Evolutionary conservation across 30 jellyfish, hydroid and myxozoan species (phyloP).

Genomic region (Calvadosia cruxmelitensis): DNA sequence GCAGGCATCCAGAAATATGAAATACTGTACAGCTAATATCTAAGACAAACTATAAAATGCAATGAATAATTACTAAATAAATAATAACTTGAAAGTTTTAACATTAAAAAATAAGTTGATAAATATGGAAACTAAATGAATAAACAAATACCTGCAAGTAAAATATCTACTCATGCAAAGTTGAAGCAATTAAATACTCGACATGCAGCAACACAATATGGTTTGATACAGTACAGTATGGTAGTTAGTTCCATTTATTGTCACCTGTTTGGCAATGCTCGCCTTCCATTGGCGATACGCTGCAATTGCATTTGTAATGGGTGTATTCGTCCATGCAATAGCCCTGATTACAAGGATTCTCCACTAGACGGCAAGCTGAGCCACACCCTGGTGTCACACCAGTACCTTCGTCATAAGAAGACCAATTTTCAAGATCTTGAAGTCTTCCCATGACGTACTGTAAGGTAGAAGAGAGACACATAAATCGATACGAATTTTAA

Average conservation of each 20-base stretch:
- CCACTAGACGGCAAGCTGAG: slow-evolving; percentile 67
- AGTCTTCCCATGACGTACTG: neutral
- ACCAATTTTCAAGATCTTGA: neutral
- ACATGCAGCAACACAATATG: too few relatives aligned
- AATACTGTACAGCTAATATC: too few relatives aligned
- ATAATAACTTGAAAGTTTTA: too few relatives aligned
- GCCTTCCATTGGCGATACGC: slow-evolving; percentile 82
- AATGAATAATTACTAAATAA: too few relatives aligned
- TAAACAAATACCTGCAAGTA: too few relatives aligned
- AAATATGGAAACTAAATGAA: too few relatives aligned
- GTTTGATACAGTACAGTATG: too few relatives aligned
- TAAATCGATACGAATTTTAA: neutral
- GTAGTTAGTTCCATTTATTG: slow-evolving; percentile 1
- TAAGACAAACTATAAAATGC: too few relatives aligned
- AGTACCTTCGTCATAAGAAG: slow-evolving; percentile 9
- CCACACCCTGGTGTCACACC: slow-evolving; percentile 99
- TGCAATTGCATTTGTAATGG: slow-evolving; percentile 77
- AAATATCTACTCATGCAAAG: too few relatives aligned
- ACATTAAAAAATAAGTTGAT: too few relatives aligned
- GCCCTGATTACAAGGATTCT: slow-evolving; percentile 91
- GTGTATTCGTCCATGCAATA: slow-evolving; percentile 75
- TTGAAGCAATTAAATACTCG: too few relatives aligned
- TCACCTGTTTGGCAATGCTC: slow-evolving; percentile 65
- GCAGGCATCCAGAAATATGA: too few relatives aligned
- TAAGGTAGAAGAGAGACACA: neutral